phyloP scores from a whole-genome alignment of 2,888 invertebrate genomes.

The Parnassius glacialis region DNA sequence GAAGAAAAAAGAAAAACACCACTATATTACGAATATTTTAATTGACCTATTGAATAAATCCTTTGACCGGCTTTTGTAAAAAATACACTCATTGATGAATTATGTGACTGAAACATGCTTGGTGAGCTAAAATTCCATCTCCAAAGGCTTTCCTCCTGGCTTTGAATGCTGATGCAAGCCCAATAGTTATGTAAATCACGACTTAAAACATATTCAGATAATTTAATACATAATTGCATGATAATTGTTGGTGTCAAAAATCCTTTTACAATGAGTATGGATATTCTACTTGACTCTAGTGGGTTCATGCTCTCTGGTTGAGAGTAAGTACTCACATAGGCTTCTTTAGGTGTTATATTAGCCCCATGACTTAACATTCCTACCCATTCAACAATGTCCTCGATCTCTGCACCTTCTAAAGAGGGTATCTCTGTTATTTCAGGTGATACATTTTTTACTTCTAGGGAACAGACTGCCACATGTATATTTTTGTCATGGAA shows the following conservation, averaged over 20 bases:
- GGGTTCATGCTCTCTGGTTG: slow-evolving; percentile 54
- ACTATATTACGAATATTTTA: slow-evolving; percentile 59
- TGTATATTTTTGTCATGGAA: slow-evolving; percentile 51
- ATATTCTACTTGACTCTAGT: slow-evolving; percentile 55
- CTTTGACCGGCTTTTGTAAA: slow-evolving; percentile 45
- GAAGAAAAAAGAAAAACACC: not conserved
- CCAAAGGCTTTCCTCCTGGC: slow-evolving; percentile 59
- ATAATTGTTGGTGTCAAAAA: slow-evolving; percentile 52
- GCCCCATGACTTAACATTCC: slow-evolving; percentile 58
- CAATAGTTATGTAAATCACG: slow-evolving; percentile 56
- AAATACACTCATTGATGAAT: slow-evolving; percentile 58
- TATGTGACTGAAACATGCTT: slow-evolving; percentile 61
- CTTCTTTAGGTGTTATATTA: slow-evolving; percentile 47
- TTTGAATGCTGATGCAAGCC: slow-evolving; percentile 61
- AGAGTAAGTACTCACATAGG: slow-evolving; percentile 60
- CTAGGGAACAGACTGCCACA: slow-evolving; percentile 44
- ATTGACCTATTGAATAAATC: slow-evolving; percentile 58
- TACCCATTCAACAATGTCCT: slow-evolving; percentile 69
- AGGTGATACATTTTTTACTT: slow-evolving; percentile 45
- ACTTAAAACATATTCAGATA: slow-evolving; percentile 47
- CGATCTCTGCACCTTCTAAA: slow-evolving; percentile 50
- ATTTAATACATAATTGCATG: slow-evolving; percentile 41
- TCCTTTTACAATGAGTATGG: slow-evolving; percentile 55
- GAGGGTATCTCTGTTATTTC: slow-evolving; percentile 53
- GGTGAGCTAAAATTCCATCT: slow-evolving; percentile 51